Evolutionary conservation across 2,888 invertebrate species (phyloP).

Genomic region (Acanthosepion esculentum): DNA sequence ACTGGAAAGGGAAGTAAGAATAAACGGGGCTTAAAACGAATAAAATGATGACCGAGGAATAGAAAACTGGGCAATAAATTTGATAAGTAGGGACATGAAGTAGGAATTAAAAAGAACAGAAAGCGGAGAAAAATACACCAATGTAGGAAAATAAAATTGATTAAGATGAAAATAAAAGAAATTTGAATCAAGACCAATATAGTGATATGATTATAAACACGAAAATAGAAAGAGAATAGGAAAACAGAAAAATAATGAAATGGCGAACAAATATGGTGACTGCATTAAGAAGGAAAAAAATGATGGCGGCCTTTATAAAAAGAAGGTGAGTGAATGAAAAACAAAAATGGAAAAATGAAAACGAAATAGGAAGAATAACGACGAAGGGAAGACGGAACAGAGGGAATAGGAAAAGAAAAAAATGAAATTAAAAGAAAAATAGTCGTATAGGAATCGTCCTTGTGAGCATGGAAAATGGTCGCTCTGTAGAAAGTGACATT

Average conservation of each 20-base stretch:
- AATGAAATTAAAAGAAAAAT: background rate
- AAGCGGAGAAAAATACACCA: background rate
- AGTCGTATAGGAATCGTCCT: background rate
- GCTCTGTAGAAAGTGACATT: background rate
- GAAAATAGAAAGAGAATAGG: background rate
- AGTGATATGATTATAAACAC: background rate
- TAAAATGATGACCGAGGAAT: too few relatives aligned
- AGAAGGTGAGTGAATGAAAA: background rate
- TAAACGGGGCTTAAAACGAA: too few relatives aligned
- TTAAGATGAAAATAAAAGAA: background rate
- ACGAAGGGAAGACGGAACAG: background rate
- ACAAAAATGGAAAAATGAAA: background rate
- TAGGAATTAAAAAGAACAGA: background rate
- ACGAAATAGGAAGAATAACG: background rate
- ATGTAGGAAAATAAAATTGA: background rate
- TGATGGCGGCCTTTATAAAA: background rate
- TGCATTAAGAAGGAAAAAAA: background rate
- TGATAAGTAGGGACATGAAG: background rate
- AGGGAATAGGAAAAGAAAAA: background rate
- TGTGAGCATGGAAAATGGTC: background rate
- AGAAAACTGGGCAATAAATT: too few relatives aligned
- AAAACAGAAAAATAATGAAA: background rate
- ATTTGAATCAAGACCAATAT: too few relatives aligned
- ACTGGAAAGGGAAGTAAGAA: too few relatives aligned
- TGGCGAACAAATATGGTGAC: background rate